Conservation (phyloP, 2,888 invertebrate genomes). For the Thymelicus sylvestris region DNA sequence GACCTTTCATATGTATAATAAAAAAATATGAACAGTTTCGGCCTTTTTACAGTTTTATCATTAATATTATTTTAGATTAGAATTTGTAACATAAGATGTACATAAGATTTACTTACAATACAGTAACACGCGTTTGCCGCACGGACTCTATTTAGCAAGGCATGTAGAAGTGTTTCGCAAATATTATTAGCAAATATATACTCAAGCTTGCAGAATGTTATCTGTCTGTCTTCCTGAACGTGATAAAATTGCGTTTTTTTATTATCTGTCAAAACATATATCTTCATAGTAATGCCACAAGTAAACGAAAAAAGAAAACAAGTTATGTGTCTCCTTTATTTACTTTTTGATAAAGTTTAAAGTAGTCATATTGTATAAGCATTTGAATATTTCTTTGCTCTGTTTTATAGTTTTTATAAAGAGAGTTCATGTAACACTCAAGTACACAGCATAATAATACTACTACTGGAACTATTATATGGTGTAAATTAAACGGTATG, state of each 20-base stretch:
- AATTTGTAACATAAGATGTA: too few relatives aligned
- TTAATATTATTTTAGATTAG: background rate
- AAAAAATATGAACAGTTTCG: background rate
- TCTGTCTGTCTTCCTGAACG: conserved; percentile 13
- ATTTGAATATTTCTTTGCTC: background rate
- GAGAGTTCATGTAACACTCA: too few relatives aligned
- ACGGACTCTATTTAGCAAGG: background rate
- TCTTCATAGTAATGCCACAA: background rate
- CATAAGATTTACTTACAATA: too few relatives aligned
- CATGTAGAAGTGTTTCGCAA: conserved; percentile 19
- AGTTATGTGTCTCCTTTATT: background rate
- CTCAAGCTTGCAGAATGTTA: conserved; percentile 5
- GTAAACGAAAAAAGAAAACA: background rate
- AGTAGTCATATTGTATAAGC: background rate
- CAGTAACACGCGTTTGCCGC: background rate
- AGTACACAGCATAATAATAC: too few relatives aligned
- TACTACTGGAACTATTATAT: too few relatives aligned
- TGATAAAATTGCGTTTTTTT: conserved; percentile 1
- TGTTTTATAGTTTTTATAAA: too few relatives aligned
- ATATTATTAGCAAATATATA: conserved; percentile 16
- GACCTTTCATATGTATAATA: too few relatives aligned
- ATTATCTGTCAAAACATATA: conserved; percentile 6
- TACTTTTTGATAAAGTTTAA: background rate
- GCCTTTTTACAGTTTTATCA: background rate
- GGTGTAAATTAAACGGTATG: too few relatives aligned